phyloP scores from a whole-genome alignment of 1,140 invertebrate genomes.

The Cyclargus thomasi region DNA sequence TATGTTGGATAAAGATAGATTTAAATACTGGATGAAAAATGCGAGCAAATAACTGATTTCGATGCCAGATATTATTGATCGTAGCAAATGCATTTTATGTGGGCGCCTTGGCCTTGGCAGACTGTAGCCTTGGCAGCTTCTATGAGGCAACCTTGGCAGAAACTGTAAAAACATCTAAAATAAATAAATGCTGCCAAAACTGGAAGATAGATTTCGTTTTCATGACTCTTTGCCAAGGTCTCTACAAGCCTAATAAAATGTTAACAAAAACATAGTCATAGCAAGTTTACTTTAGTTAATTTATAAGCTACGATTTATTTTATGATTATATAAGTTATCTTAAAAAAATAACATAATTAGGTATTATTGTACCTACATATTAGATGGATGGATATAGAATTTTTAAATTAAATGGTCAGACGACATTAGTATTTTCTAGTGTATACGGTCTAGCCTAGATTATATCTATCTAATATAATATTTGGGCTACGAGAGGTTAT shows the following conservation, averaged over 20 bases:
- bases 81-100: not conserved
- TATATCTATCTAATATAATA: not conserved
- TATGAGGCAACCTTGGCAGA: not conserved
- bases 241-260: not conserved
- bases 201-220: constrained; percentile 2
- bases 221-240: constrained; percentile 1
- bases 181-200: constrained; percentile 10
- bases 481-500: not conserved
- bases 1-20: too few relatives aligned
- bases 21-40: too few relatives aligned
- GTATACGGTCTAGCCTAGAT: too few relatives aligned
- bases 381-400: too few relatives aligned
- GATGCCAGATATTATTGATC: not conserved
- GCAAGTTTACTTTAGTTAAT: not conserved
- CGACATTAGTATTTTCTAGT: too few relatives aligned
- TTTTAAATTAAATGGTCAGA: too few relatives aligned
- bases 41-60: too few relatives aligned
- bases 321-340: too few relatives aligned
- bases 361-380: too few relatives aligned
- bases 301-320: too few relatives aligned
- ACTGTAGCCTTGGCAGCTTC: not conserved
- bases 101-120: constrained; percentile 7
- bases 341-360: too few relatives aligned
- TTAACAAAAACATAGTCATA: not conserved
- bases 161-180: not conserved